These are phyloP conservation scores for Macrocentrus cingulum DNA, from an alignment of 1,140 invertebrate species.

Conservation along the genomic window DNA sequence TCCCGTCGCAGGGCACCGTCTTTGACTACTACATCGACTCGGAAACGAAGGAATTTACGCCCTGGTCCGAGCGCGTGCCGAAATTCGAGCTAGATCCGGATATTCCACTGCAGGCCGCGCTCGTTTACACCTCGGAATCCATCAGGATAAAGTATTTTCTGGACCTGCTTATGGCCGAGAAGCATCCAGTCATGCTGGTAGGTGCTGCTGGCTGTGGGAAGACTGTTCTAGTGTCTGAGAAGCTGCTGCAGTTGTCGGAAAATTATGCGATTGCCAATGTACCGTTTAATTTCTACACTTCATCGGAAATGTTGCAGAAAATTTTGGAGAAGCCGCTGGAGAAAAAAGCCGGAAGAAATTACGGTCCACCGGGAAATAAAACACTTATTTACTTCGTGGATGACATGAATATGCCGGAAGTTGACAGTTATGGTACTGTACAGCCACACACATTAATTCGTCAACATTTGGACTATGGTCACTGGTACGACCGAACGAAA, in stretches of 20 bases:
- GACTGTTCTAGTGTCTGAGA: constrained; percentile 85
- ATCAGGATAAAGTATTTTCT: constrained; percentile 87
- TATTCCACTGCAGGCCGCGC: constrained; percentile 84
- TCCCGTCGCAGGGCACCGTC: constrained; percentile 86
- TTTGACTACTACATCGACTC: constrained; percentile 94
- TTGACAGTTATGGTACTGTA: constrained; percentile 91
- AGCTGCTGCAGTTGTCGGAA: constrained; percentile 78
- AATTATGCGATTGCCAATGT: constrained; percentile 88
- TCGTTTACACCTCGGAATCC: constrained; percentile 94
- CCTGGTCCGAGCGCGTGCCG: constrained; percentile 85
- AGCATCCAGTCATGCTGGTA: constrained; percentile 91
- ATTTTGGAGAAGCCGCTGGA: constrained; percentile 94
- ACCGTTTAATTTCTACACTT: constrained; percentile 96
- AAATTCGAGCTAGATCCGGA: constrained; percentile 92
- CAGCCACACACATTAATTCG: constrained; percentile 94
- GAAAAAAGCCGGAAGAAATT: constrained; percentile 95
- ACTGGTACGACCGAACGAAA: constrained; percentile 93
- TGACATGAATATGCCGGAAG: constrained; percentile 98
- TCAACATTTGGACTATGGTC: constrained; percentile 92
- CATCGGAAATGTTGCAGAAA: constrained; percentile 94
- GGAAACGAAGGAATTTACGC: constrained; percentile 85
- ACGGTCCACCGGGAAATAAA: constrained; percentile 92
- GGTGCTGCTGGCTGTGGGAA: constrained; percentile 90
- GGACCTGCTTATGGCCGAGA: constrained; percentile 84
- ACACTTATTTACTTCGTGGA: constrained; percentile 95